Conservation (phyloP, 1,140 invertebrate genomes). For the Plectrocnemia conspersa region DNA sequence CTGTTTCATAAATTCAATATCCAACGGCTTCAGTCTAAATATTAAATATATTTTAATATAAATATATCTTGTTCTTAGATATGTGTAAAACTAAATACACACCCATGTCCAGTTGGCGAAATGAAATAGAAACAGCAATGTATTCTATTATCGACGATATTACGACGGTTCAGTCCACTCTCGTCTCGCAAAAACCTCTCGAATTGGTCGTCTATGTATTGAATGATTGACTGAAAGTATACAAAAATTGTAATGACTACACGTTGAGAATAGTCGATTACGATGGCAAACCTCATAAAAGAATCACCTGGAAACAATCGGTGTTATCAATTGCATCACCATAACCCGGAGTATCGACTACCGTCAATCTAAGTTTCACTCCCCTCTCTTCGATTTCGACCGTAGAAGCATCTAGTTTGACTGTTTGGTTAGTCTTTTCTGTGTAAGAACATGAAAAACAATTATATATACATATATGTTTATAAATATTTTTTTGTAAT, state of each 20-base stretch:
- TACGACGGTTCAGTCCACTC: slow-evolving; percentile 84
- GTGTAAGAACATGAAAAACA: slow-evolving; percentile 38
- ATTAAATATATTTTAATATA: slow-evolving; percentile 13
- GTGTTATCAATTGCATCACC: slow-evolving; percentile 99
- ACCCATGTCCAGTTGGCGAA: slow-evolving; percentile 96
- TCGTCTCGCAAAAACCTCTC: slow-evolving; percentile 87
- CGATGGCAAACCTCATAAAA: neutral
- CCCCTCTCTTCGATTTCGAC: slow-evolving; percentile 92
- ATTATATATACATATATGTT: slow-evolving; percentile 6
- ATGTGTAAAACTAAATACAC: slow-evolving; percentile 37
- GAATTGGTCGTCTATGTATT: slow-evolving; percentile 93
- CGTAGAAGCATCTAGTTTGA: slow-evolving; percentile 84
- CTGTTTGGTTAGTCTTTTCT: slow-evolving; percentile 87
- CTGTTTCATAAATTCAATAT: slow-evolving; percentile 98
- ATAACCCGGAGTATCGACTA: slow-evolving; percentile 97
- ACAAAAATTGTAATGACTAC: slow-evolving; percentile 14
- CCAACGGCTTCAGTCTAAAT: slow-evolving; percentile 73
- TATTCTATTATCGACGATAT: slow-evolving; percentile 89
- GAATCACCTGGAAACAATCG: slow-evolving; percentile 73
- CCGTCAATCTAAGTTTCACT: slow-evolving; percentile 82
- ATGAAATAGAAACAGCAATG: slow-evolving; percentile 99
- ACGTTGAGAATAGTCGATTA: neutral
- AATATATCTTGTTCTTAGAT: slow-evolving; percentile 17
- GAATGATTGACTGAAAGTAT: slow-evolving; percentile 64
- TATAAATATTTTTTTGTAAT: neutral